A percentile compares a stretch with the other conserved stretches of the same genome.
These are phyloP conservation scores for Acropternis orthonyx DNA, from an alignment of 2,797 vertebrate genomes.

Conservation along the genomic window DNA sequence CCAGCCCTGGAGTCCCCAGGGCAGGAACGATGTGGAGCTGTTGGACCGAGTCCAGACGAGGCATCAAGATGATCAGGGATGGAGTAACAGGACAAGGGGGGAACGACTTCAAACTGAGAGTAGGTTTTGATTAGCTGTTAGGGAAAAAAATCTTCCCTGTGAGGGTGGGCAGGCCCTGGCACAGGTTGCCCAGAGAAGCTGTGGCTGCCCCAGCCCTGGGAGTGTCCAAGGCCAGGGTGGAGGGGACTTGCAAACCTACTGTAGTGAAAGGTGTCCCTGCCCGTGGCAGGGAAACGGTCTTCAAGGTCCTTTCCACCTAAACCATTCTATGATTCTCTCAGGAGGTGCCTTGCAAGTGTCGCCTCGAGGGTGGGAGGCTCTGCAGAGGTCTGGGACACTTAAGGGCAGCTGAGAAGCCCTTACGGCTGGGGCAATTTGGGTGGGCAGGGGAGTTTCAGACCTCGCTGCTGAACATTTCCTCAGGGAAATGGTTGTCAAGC, in stretches of 20 bases:
- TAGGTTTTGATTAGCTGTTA: background rate
- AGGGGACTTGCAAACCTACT: background rate
- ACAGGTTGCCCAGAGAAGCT: background rate
- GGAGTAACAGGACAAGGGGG: background rate
- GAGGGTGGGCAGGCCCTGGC: background rate
- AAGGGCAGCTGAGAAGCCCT: background rate
- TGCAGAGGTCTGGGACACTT: rapidly evolving
- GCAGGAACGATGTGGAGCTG: background rate
- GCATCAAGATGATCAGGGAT: too few relatives aligned
- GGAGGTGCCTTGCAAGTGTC: rapidly evolving
- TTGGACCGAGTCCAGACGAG: background rate
- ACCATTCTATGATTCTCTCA: background rate
- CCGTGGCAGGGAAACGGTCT: background rate
- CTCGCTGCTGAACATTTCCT: background rate
- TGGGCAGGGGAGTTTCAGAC: background rate
- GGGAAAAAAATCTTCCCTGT: too few relatives aligned
- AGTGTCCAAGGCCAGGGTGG: background rate
- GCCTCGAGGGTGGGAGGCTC: rapidly evolving
- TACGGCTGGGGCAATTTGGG: rapidly evolving
- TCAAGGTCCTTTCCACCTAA: background rate
- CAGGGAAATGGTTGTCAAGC: too few relatives aligned
- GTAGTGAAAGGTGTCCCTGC: background rate
- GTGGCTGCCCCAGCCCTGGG: background rate
- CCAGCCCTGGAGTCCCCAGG: background rate
- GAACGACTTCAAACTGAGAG: background rate